phyloP scores from a whole-genome alignment of 2,888 invertebrate genomes.

The Hybos culiciformis region DNA sequence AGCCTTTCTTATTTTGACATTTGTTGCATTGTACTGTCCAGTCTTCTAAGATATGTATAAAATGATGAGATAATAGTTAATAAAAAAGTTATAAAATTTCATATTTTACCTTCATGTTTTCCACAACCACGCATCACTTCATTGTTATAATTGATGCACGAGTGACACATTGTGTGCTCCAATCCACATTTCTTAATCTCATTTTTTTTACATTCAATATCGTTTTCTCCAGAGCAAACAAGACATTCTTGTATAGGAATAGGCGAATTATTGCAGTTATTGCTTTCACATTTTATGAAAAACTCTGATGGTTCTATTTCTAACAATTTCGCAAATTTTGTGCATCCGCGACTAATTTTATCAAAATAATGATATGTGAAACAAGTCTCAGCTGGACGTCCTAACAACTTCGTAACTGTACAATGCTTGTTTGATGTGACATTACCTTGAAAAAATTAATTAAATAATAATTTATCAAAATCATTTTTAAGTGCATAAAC shows the following conservation, averaged over 20 bases:
- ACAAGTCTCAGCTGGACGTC: conserved; percentile 17
- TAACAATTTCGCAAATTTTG: conserved; percentile 9
- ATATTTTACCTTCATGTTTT: too few species aligned
- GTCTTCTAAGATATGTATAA: too few species aligned
- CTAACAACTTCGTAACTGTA: conserved; percentile 17
- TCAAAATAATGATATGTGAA: conserved; percentile 20
- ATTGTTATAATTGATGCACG: conserved; percentile 21
- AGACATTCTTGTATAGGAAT: conserved; percentile 21
- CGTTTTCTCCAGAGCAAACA: conserved; percentile 17
- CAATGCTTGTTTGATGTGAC: conserved; percentile 22
- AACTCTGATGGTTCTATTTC: conserved; percentile 13
- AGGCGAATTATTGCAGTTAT: conserved; percentile 23
- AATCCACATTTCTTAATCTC: conserved; percentile 17
- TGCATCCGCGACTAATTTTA: conserved; percentile 24
- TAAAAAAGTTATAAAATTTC: too few species aligned
- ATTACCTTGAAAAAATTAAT: conserved; percentile 20
- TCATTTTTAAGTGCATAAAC: too few species aligned
- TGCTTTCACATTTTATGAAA: conserved; percentile 16
- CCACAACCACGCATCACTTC: conserved; percentile 23
- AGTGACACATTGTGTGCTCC: conserved; percentile 23
- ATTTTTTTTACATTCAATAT: conserved; percentile 20
- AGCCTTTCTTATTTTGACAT: conserved; percentile 20
- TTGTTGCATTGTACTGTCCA: too few species aligned
- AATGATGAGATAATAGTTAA: too few species aligned
- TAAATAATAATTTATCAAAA: conserved; percentile 19